Evolutionary conservation across 2,888 invertebrate species (phyloP), one percentile per base, ranked within the genome.

Genomic region (Drepanosiphum platanoidis): DNA sequence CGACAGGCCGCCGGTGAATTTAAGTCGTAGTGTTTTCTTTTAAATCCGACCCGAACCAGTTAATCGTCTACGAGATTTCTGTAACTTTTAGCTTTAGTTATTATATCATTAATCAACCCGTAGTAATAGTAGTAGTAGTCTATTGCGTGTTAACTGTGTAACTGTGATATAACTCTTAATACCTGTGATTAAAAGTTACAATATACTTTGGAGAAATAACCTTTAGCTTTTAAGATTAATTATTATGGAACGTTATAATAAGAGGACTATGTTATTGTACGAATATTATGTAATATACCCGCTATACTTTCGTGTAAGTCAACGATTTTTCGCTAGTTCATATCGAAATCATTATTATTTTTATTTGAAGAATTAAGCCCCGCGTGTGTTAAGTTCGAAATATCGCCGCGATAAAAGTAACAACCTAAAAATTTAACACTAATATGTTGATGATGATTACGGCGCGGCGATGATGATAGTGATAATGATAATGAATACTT

Each of bases 81-180:
- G 36, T 58, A 58, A 71, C 36, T 71, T 58, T 70, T 39, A 70
- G 30, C 58, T 18, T 22, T 71, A 22, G 36, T 80, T 46, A 70
- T 80, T 81, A 36, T 70, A 13, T 36, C 68, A 80, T 80, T 70
- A 36, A 70, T 80, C 36, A 58, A 80, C 46, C 46, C 15, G 18
- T 27, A 61, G 9, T 39, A 27, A n/a, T 27, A 39, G 3, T 75
- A n/a, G 32, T 34, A 52, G 11, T 34, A 22, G n/a, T 34, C 3
- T 80, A 58, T 81, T 27, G 30, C 52, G 52, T 36, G 30, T 36
- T 58, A 68, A 70, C 27, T 30, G 22, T 30, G 22, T 81, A 36
- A 36, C 27, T 58, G 52, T 34, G 34, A 39, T 66, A 70, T 52
- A 70, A 80, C 52, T 81, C 70, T 13, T 71, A 71, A 70, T 58